phyloP scores from a whole-genome alignment of 2,888 invertebrate genomes.

The Campoplex capitator region DNA sequence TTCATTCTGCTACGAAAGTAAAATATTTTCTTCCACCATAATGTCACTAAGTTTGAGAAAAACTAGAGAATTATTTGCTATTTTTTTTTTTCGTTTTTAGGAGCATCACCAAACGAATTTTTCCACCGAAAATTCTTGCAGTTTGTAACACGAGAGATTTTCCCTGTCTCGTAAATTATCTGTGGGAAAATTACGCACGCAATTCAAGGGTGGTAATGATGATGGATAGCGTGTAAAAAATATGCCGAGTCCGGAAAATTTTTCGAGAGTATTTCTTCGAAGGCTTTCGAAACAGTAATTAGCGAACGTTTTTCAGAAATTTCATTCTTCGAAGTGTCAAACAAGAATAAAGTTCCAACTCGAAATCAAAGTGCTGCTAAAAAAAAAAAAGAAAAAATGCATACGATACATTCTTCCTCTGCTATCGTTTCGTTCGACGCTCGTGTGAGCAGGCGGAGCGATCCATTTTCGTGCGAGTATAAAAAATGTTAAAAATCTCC shows the following conservation, averaged over 20 bases:
- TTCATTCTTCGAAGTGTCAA: background rate
- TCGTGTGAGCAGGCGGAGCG: conserved; percentile 33
- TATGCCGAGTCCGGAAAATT: background rate
- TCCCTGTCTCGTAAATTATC: background rate
- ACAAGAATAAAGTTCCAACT: background rate
- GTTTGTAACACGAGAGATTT: background rate
- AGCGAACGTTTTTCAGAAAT: background rate
- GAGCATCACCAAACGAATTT: background rate
- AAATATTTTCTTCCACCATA: conserved; percentile 27
- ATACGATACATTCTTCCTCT: background rate
- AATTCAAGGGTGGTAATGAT: background rate
- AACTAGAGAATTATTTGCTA: conserved; percentile 58
- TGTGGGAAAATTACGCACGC: background rate
- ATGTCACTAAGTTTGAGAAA: conserved; percentile 8
- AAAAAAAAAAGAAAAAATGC: too few relatives aligned
- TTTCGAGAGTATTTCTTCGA: background rate
- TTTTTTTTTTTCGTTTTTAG: background rate
- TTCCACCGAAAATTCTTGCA: conserved; percentile 5
- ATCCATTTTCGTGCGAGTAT: conserved; percentile 62
- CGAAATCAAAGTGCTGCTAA: background rate
- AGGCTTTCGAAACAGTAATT: background rate
- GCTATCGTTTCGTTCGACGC: background rate
- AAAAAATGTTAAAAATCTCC: conserved; percentile 63
- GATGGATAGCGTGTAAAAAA: background rate
- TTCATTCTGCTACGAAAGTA: conserved; percentile 12